Evolutionary conservation across 2,888 invertebrate genomes (phyloP), one percentile per base, ranked within the genome.

Genomic region (Eutolmus rufibarbis): DNA sequence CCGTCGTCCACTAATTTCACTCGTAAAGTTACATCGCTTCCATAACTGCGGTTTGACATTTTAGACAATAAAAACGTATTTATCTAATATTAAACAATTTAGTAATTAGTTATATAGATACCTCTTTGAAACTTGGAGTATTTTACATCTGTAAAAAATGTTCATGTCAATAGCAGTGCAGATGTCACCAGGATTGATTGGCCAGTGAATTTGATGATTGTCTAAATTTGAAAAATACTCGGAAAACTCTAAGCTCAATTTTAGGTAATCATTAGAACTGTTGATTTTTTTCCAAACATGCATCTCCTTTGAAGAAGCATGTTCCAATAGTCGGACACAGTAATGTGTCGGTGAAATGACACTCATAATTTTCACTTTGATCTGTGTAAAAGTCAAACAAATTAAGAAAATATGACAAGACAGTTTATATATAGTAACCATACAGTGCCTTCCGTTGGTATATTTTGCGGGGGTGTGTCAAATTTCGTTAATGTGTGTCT

Each of bases 1-100:
- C 95, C 95, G 89, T 94, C 94, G 89, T 96, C 96, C 14, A 96
- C 92, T 37, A 95, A 93, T 88, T 94, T 94, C 2, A 96, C 88
- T 23, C 89, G 89, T 4, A 90, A 89, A 74, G 87, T 89, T 5
- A 89, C 51, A 43, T 89, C 88, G 37, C 88, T 88, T 23, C 89
- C 89, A 12, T 88, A 84, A 31, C 12, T 57, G n/a, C 23, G 89
- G 89, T 89, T 74, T 89, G 43, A 51, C 19, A 43, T 37, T 76
- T 19, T 51, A 76, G 77, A 2, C 28, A 57, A 43, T 46, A 5
- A 28, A 78, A 82, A 77, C 57, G 4, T 12, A 4, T 23, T 23
- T 76, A 74, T 9, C 16, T 34, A 46, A 81, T 37, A 89, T 86
- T 88, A 89, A 88, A 88, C 4, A 46, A 91, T 86, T 28, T 28